Evolutionary conservation across 2,113 vertebrate genomes (phyloP).

Genomic region (Myotis lucifugus): DNA sequence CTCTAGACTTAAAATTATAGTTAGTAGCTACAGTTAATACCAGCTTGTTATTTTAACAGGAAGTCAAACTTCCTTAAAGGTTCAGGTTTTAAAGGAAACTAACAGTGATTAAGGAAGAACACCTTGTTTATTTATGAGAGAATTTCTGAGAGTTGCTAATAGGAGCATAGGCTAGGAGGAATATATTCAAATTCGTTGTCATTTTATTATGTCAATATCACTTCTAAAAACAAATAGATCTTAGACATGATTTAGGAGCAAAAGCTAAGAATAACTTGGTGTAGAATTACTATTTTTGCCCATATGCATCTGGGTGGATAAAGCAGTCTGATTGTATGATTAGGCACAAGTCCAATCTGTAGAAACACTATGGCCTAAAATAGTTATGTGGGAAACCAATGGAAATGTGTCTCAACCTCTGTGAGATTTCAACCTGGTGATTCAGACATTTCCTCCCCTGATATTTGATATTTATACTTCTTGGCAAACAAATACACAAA

Average conservation of each 20-base stretch:
- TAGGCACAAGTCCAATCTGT: conserved; percentile 55
- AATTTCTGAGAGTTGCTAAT: background rate
- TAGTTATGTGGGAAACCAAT: conserved; percentile 36
- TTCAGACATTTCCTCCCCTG: background rate
- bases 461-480: background rate
- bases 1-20: background rate
- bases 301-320: conserved; percentile 21
- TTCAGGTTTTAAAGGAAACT: background rate
- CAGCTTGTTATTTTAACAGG: background rate
- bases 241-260: conserved; percentile 21
- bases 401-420: conserved; percentile 42
- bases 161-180: background rate
- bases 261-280: conserved; percentile 63
- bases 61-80: background rate
- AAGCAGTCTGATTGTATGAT: conserved; percentile 54
- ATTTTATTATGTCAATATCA: conserved; percentile 55
- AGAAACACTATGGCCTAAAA: conserved; percentile 62
- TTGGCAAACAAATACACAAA: background rate
- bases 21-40: background rate
- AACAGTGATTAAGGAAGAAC: background rate
- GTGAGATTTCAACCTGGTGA: conserved; percentile 19
- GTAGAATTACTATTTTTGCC: conserved; percentile 63
- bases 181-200: background rate
- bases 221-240: conserved; percentile 45
- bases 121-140: background rate